Base-by-base conservation (phyloP, 2,797 vertebrate genomes). In the Epinephelus malabaricus region DNA sequence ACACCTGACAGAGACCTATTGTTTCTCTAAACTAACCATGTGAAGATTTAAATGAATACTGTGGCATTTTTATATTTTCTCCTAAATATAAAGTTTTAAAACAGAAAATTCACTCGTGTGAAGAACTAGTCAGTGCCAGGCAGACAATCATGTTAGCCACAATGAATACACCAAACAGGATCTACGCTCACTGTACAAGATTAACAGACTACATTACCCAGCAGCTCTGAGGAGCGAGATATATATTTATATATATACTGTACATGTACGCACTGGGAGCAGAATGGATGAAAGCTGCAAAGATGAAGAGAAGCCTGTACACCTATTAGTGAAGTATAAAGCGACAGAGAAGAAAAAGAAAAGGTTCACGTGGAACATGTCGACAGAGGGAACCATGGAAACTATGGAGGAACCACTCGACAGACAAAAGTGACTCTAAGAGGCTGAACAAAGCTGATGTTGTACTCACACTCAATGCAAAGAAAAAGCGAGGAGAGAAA, bases 101-200 rank as follows among this genome's bases (percentile, higher is more conserved):
- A 62, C 11, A 58, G 49, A 4, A 73, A 21, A 45, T 75, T 15
- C 14, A 19, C 23, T 34, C 3, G 58, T 79, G 70, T 56, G 21
- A 72, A 64, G 43, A 80, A 72, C 65, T 19, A 66, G 68, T 73
- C 47, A 72, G 77, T 66, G 73, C 62, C 54, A 76, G 72, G 74
- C 65, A 51, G 73, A 74, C 73, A 12, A 59, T 79, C 69, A 85
- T 69, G 12, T 79, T 40, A 90, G 76, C 83, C 45, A 81, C 73
- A 81, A 80, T 53, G 61, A 77, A 76, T 64, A 88, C 73, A 76
- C 40, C 38, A 68, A 69, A 83, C 49, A 21, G 75, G 47, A 70
- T 58, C 69, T 17, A 75, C 3, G 25, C 54, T 81, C 74, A 87
- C 62, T 75, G 66, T 78, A 80, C 78, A 85, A 51, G 30, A 87